phyloP scores from a whole-genome alignment of 2,797 vertebrate genomes.

The Amblyopsis hoosieri region DNA sequence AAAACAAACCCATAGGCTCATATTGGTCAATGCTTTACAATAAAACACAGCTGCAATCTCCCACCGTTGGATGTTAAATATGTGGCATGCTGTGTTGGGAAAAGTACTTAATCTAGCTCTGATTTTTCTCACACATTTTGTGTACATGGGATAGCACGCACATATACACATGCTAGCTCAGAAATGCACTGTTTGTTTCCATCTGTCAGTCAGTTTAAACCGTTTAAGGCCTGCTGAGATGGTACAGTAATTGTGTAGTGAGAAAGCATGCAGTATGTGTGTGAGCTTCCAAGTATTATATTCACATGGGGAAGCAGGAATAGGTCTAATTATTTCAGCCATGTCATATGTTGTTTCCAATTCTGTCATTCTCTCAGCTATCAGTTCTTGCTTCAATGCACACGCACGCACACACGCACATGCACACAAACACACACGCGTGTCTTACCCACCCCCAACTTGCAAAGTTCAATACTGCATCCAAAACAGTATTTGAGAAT shows the following conservation, averaged over 20 bases:
- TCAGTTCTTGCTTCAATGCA: not conserved
- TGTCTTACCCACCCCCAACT: not conserved
- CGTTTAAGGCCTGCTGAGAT: not conserved
- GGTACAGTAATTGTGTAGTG: not conserved
- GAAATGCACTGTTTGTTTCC: not conserved
- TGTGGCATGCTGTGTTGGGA: slow-evolving; percentile 7
- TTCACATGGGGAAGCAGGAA: not conserved
- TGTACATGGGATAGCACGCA: no score
- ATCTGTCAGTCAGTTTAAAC: not conserved
- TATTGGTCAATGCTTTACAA: slow-evolving; percentile 14
- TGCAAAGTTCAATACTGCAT: not conserved
- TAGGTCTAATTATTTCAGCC: slow-evolving; percentile 1
- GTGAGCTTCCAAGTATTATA: not conserved
- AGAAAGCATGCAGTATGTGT: not conserved
- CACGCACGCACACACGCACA: not conserved
- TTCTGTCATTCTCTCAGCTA: slow-evolving; percentile 1
- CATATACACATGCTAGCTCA: not conserved
- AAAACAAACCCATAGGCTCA: slow-evolving; percentile 10
- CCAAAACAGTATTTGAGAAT: no score
- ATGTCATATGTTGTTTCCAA: not conserved
- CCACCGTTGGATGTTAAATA: slow-evolving; percentile 8
- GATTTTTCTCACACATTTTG: not conserved
- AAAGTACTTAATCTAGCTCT: not conserved
- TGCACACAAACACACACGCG: not conserved
- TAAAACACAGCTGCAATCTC: slow-evolving; percentile 33